Evolutionary conservation across 2,113 vertebrate species (phyloP).

Genomic region (Emydura subglobosa): DNA sequence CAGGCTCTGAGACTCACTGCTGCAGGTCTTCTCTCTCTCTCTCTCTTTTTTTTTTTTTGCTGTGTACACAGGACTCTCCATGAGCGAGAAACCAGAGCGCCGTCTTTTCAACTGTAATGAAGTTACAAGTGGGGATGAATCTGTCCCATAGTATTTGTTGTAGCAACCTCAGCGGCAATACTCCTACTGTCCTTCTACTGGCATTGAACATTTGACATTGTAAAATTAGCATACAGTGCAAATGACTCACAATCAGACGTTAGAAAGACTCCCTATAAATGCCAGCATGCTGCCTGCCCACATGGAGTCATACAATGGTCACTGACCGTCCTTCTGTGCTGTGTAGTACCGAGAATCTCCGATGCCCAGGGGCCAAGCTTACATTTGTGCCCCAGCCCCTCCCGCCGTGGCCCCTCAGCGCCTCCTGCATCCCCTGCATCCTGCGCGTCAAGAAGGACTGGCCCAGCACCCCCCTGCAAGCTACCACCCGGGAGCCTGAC

Average conservation of each 20-base stretch:
- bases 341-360: no score
- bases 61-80: background rate
- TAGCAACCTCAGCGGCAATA: background rate
- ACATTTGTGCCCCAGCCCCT: no score
- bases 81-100: background rate
- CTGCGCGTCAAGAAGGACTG: no score
- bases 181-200: background rate
- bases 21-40: background rate
- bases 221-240: background rate
- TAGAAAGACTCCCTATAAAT: background rate
- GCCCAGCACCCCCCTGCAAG: no score
- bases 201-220: background rate
- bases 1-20: background rate
- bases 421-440: no score
- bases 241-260: background rate
- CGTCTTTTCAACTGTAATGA: background rate
- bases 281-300: background rate
- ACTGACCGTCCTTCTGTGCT: no score
- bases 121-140: background rate
- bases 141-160: background rate
- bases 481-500: no score
- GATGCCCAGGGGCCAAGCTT: no score
- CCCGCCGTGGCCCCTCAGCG: no score
- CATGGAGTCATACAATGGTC: background rate
- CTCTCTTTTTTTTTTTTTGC: no score